Evolutionary conservation across 2,888 invertebrate genomes (phyloP).

Genomic region (Leptopilina myrica): DNA sequence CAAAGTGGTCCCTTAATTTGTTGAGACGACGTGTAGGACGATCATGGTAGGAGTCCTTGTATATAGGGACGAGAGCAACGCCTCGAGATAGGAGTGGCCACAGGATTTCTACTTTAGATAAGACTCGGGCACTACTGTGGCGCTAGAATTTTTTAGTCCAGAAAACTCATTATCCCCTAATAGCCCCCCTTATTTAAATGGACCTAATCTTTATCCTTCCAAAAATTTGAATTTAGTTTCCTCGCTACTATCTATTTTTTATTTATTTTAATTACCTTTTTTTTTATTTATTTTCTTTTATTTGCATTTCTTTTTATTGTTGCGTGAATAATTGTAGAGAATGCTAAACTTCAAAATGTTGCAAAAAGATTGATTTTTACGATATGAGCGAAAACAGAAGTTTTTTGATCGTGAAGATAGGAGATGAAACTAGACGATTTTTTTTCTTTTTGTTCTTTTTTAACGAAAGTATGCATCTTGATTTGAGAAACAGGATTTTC

Average conservation of each 20-base stretch:
- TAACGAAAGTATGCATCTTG: neutral
- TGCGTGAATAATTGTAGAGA: neutral
- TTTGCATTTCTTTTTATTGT: too few species aligned
- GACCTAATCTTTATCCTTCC: too few species aligned
- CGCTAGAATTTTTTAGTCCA: conserved; percentile 63
- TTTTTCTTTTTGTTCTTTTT: neutral
- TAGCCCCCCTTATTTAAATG: conserved; percentile 61
- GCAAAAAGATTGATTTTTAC: neutral
- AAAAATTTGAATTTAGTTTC: too few species aligned
- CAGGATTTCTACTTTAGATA: conserved; percentile 68
- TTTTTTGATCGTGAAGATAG: neutral
- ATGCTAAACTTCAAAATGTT: neutral
- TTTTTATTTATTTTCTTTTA: too few species aligned
- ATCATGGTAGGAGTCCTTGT: conserved; percentile 55
- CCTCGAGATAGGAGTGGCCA: conserved; percentile 66
- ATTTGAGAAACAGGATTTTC: conserved; percentile 7
- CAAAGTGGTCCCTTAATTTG: conserved; percentile 61
- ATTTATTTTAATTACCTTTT: too few species aligned
- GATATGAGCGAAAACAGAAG: neutral
- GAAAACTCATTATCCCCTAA: conserved; percentile 71
- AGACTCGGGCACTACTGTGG: conserved; percentile 68
- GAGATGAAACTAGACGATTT: neutral
- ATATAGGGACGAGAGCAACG: conserved; percentile 61
- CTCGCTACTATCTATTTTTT: too few species aligned
- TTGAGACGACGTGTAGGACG: conserved; percentile 60